Base-by-base conservation (phyloP, 2,113 vertebrate species). In the Nothobranchius furzeri region DNA sequence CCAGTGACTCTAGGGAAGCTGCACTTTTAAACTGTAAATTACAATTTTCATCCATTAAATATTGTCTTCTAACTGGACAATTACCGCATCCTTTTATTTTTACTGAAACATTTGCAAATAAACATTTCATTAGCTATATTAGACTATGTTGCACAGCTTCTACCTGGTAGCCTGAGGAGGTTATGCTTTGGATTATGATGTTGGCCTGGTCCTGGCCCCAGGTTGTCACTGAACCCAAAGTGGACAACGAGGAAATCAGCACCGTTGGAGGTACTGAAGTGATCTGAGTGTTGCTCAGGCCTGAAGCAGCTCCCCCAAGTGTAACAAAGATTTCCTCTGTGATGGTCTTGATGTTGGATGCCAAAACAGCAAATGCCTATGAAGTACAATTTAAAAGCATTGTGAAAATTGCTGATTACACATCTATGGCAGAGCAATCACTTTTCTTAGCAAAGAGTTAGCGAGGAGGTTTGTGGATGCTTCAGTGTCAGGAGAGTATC, bases 301-400 rank as follows among this genome's bases (percentile, higher is more conserved):
- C 70, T 12, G 71, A 24, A 1, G 76, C 74, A 43, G 81, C 46
- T 48, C 12, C 80, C 47, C 88, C 88, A 7, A 91, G 73, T 8
- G 15, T 9, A 12, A 0, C 0, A 13, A 90, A 63, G 0, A 70
- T 83, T 35, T 56, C 2, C 13, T 12, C 2, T 9, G 87, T 67
- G 52, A 80, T 13, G 17, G 9, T 3, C 4, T 60, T 9, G 25
- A 70, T 60, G 9, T 80, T 60, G 6, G 6, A 4, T 53, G 79
- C 70, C 24, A 75, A 20, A 20, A 1, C 20, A 20, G 20, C 20
- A 20, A 20, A 20, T 6, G 81, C 51, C 20, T 20, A 60, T 12
- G 7, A 37, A 40, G 56, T 45, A 58, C 6, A 68, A 73, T 13
- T 78, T 46, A 78, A 0, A 20, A 65, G 47, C 0, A 87, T n/a